These are phyloP conservation scores for Oppia nitens DNA, from an alignment of 1,140 invertebrate species.

Conservation along the genomic window DNA sequence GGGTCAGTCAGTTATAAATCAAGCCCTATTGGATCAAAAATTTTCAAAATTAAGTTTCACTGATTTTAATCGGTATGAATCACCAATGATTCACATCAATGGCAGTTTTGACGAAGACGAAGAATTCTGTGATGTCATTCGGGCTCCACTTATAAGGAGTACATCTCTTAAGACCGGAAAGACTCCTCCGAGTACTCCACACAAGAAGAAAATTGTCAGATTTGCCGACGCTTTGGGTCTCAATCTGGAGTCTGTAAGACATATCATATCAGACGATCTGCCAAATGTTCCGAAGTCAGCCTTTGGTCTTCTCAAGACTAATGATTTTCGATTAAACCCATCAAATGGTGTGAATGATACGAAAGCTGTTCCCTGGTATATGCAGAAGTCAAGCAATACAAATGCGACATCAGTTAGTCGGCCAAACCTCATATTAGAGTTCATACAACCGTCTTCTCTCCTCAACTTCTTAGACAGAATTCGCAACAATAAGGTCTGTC, in stretches of 20 bases:
- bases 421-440: conserved; percentile 27
- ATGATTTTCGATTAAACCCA: not conserved
- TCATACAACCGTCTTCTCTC: conserved; percentile 57
- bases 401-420: not conserved
- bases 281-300: conserved; percentile 70
- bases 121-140: conserved; percentile 6
- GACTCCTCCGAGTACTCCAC: conserved; percentile 33
- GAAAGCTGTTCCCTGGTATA: not conserved
- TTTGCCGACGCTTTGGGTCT: conserved; percentile 86
- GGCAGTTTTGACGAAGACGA: not conserved
- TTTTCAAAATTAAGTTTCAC: not conserved
- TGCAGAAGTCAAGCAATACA: not conserved
- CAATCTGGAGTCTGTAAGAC: conserved; percentile 62
- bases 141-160: conserved; percentile 34
- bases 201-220: conserved; percentile 78
- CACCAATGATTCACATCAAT: not conserved
- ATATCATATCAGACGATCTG: conserved; percentile 47
- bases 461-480: conserved; percentile 59
- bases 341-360: not conserved
- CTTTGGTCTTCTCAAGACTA: conserved; percentile 29
- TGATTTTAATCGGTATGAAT: not conserved
- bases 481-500: conserved; percentile 48
- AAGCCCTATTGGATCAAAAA: not conserved
- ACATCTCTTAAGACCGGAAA: conserved; percentile 65
- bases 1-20: not conserved